These are phyloP conservation scores for Cosmorhoe ocellata DNA, from an alignment of 2,888 invertebrate species.

Conservation along the genomic window DNA sequence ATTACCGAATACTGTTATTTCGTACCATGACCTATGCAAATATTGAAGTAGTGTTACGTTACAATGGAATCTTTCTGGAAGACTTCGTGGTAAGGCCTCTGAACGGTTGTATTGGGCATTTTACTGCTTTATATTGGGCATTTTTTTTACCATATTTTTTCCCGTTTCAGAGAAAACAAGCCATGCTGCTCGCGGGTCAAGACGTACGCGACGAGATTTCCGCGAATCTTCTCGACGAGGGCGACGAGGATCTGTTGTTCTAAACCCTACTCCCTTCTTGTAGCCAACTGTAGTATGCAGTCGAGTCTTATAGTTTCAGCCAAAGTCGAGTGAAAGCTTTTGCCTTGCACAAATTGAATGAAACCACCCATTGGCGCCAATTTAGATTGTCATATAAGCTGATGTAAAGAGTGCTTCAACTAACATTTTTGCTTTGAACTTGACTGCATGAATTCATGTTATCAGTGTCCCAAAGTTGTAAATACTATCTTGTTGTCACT, in stretches of 20 bases:
- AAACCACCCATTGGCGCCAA: conserved; percentile 5
- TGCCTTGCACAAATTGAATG: conserved; percentile 15
- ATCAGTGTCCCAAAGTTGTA: conserved; percentile 71
- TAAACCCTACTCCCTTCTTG: conserved; percentile 67
- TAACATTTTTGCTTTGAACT: conserved; percentile 31
- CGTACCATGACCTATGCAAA: too few species aligned
- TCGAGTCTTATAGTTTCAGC: conserved; percentile 37
- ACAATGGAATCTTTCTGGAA: too few species aligned
- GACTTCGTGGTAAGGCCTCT: too few species aligned
- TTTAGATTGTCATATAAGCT: too few species aligned
- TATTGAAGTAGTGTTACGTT: too few species aligned
- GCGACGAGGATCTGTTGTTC: conserved; percentile 95
- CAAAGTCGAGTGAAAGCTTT: neutral
- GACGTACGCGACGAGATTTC: conserved; percentile 63
- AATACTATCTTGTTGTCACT: conserved; percentile 62
- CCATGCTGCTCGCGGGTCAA: conserved; percentile 44
- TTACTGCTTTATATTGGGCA: too few species aligned
- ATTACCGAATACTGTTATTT: too few species aligned
- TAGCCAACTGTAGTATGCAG: conserved; percentile 57
- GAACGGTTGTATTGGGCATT: too few species aligned
- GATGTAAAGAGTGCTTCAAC: conserved; percentile 1
- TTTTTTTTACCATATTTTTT: neutral
- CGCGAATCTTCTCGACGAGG: conserved; percentile 91
- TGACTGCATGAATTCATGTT: conserved; percentile 58
- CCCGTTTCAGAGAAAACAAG: conserved; percentile 58